Evolutionary conservation across 2,888 invertebrate species (phyloP).

Genomic region (Acanthococcus lagerstroemiae): DNA sequence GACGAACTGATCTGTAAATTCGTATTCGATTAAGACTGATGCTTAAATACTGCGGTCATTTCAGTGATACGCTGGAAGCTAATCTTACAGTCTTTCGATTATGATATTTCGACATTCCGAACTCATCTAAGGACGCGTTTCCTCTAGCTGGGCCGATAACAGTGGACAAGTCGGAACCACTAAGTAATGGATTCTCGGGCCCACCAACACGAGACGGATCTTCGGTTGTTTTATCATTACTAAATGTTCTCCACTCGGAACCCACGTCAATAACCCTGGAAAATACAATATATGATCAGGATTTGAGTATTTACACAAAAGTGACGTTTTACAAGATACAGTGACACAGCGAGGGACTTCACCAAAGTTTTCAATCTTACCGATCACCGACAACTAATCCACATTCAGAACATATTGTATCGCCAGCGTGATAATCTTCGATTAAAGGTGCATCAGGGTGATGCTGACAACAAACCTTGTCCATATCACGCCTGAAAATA

Average conservation of each 20-base stretch:
- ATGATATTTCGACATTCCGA: conserved; percentile 58
- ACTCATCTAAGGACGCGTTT: conserved; percentile 80
- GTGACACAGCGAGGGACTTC: background rate
- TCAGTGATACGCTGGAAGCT: too few species aligned
- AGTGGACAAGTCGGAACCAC: conserved; percentile 92
- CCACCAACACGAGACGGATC: conserved; percentile 99
- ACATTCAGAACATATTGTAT: conserved; percentile 98
- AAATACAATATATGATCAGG: background rate
- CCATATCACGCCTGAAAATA: conserved; percentile 22
- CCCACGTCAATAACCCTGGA: conserved; percentile 97
- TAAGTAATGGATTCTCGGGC: conserved; percentile 92
- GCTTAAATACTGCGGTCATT: too few species aligned
- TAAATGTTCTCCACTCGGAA: conserved; percentile 99
- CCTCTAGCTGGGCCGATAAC: conserved; percentile 69
- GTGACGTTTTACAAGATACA: background rate
- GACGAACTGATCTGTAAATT: conserved; percentile 77
- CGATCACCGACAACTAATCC: conserved; percentile 99
- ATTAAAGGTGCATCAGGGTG: conserved; percentile 94
- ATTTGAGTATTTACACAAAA: background rate
- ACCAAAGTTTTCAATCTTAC: conserved; percentile 47
- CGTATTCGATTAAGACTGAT: background rate
- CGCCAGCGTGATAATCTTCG: conserved; percentile 82
- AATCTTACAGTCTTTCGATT: conserved; percentile 51
- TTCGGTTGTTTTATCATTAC: conserved; percentile 83
- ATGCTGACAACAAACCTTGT: conserved; percentile 56